Evolutionary conservation across 2,888 invertebrate genomes (phyloP), one percentile per base, ranked within the genome.

Genomic region (Perizoma flavofasciatum): DNA sequence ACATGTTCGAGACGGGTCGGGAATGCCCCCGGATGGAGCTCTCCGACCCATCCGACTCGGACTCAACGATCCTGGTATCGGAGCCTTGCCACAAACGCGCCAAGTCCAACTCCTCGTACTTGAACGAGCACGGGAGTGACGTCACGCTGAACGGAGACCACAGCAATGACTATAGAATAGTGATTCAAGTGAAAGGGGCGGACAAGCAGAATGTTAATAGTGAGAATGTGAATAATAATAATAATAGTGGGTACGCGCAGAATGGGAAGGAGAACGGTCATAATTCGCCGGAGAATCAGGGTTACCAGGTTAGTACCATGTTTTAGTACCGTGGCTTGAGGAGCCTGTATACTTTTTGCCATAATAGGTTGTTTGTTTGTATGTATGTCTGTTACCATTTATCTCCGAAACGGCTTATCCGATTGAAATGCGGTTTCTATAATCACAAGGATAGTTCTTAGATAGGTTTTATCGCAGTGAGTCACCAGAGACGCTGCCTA

Each of bases 41-140:
- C 73, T 97, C 97, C 81, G 97, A 97, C 91, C 96, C 96, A 51
- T 97, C 96, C 83, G 97, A 97, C 91, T 97, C 97, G 73, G 97
- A 97, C 86, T 97, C 97, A 66, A 97, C 97, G 51, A 95, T 97
- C 71, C 93, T 97, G 55, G 97, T 96, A 61, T 97, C 96, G 58
- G 96, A 96, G 81, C 96, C 96, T 49, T 94, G 94, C 58, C 94
- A 94, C 81, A 94, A 90, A 58, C 85, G 90, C 6, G 89, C 86
- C 60, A 92, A 92, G 68, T 88, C 90, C 1, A 89, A 86, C 70
- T 85, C 90, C 0, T 80, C 86, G 0, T 89, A 92, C 61, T 90
- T 91, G 3, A 85, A 85, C 68, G 92, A 92, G 40, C 90, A 90
- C 66, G 93, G 93, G 35, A 93, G 94, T 77, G 96, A 96, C 73